Evolutionary conservation across 1,140 invertebrate genomes (phyloP).

Genomic region (Melitaea cinxia): DNA sequence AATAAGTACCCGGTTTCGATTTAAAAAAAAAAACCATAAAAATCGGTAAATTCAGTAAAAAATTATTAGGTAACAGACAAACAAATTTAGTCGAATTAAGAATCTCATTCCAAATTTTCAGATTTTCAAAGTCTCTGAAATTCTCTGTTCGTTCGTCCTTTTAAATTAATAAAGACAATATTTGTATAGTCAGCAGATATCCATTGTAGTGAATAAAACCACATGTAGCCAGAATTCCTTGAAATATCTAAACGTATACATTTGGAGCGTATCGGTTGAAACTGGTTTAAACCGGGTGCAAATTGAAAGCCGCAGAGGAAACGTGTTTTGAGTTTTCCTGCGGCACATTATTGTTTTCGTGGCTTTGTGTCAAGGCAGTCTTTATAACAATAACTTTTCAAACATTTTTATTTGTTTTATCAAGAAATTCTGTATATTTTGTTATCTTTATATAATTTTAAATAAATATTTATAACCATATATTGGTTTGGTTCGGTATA

Average conservation of each 20-base stretch:
- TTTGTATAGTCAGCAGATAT: neutral
- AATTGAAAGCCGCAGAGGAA: constrained; percentile 16
- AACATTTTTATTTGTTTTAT: neutral
- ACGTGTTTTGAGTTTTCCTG: constrained; percentile 18
- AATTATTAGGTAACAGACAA: too few relatives aligned
- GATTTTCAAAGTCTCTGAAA: too few relatives aligned
- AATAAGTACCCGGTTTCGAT: too few relatives aligned
- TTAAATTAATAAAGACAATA: neutral
- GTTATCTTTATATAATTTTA: neutral
- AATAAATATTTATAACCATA: neutral
- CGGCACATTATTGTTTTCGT: constrained; percentile 12
- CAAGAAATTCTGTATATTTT: neutral
- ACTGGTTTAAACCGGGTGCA: constrained; percentile 1
- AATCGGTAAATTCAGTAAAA: too few relatives aligned
- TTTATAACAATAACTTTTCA: neutral
- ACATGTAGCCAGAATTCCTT: neutral
- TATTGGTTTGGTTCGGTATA: too few relatives aligned
- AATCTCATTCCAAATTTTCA: too few relatives aligned
- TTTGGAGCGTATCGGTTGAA: constrained; percentile 4
- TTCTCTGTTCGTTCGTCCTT: neutral
- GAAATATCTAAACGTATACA: constrained; percentile 8
- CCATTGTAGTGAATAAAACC: neutral
- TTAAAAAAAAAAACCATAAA: too few relatives aligned
- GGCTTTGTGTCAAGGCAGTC: constrained; percentile 3
- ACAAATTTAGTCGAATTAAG: too few relatives aligned